Conservation (phyloP, 2,797 vertebrate species). For the Coregonus ussuriensis region DNA sequence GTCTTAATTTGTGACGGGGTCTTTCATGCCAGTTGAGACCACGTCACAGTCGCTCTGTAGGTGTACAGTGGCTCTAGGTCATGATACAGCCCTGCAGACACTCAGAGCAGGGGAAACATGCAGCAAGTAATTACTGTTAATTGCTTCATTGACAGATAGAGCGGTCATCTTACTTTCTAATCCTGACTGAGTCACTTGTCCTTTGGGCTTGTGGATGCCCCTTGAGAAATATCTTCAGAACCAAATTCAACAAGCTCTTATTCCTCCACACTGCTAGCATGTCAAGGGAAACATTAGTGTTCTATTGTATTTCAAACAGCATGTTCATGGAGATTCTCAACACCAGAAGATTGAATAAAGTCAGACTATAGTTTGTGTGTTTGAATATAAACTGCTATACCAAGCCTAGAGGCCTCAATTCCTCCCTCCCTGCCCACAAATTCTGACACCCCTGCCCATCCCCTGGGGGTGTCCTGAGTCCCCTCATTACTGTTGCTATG, state of each 20-base stretch:
- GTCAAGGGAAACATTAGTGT: background rate
- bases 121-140: too few species aligned
- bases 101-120: too few species aligned
- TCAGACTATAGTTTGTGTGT: background rate
- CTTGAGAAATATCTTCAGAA: background rate
- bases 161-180: too few species aligned
- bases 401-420: slow-evolving; percentile 61
- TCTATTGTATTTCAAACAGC: background rate
- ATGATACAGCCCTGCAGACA: too few species aligned
- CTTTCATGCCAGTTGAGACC: too few species aligned
- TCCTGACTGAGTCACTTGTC: too few species aligned
- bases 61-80: too few species aligned
- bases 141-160: too few species aligned
- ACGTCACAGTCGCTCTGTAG: too few species aligned
- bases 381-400: slow-evolving; percentile 38
- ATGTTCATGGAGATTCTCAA: background rate
- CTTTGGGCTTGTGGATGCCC: too few species aligned
- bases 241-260: background rate
- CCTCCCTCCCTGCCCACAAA: slow-evolving; percentile 61
- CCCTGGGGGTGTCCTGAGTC: slow-evolving; percentile 78
- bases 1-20: too few species aligned
- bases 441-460: slow-evolving; percentile 56
- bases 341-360: background rate
- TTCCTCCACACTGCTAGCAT: background rate
- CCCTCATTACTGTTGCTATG: slow-evolving; percentile 77